Percentiles rank a stretch among this genome's conserved stretches.
Conservation (phyloP, 2,797 vertebrate genomes). For the Platalea minor region DNA sequence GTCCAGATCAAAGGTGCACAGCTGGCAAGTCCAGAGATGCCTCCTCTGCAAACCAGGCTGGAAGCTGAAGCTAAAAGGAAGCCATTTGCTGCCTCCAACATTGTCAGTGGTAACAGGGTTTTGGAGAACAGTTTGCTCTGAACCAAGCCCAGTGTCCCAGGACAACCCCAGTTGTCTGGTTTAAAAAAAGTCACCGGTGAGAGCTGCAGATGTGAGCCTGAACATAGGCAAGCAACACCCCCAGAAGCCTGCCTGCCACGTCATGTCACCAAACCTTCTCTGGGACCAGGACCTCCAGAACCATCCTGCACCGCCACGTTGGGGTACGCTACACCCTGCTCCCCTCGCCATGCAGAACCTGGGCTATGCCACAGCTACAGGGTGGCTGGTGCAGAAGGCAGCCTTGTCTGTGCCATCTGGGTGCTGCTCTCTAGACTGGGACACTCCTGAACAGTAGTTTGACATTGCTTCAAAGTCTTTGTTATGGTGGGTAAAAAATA, state of each 20-base stretch:
- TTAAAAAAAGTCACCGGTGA: background rate
- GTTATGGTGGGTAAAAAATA: background rate
- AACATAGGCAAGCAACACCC: background rate
- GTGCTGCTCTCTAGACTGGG: background rate
- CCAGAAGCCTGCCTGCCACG: background rate
- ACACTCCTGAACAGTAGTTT: background rate
- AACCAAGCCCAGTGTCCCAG: background rate
- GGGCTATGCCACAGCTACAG: background rate
- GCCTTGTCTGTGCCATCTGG: accelerated
- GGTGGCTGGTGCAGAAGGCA: background rate
- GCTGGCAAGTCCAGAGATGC: background rate
- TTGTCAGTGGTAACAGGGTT: background rate
- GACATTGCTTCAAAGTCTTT: background rate
- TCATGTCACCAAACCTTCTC: background rate
- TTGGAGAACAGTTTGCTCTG: background rate
- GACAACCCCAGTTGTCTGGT: background rate
- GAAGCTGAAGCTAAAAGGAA: background rate
- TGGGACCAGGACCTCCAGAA: background rate
- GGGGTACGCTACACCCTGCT: background rate
- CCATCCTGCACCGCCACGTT: accelerated
- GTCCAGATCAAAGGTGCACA: background rate
- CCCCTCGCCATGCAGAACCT: accelerated
- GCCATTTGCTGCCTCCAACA: background rate
- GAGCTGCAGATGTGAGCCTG: background rate
- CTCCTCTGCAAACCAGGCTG: background rate